Evolutionary conservation across 2,797 vertebrate species (phyloP), one percentile per base, ranked within the genome.

Genomic region (Graptemys geographica): DNA sequence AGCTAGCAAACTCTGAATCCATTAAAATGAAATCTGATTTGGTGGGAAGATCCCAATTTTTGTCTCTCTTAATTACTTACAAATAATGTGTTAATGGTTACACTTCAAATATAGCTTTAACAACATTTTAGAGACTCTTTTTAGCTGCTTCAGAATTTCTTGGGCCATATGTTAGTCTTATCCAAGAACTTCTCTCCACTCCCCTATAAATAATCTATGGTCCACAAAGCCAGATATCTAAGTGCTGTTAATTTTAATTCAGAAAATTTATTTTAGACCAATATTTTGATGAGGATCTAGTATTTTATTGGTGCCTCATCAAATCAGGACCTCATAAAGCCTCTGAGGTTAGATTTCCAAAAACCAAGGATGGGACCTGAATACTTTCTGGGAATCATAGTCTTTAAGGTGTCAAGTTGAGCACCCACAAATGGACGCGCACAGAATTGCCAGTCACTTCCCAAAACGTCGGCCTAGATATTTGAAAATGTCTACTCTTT

Each of bases 121-220:
- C 55, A 78, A 0, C 19, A 6, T 7, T 72, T 27, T 69, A 69
- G 8, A 21, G 28, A 47, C 83, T 79, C n/a, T 76, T 57, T 41
- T 76, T 81, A 52, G 5, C 10, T 44, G 80, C 41, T 0, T 0
- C 1, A 1, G 18, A 69, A 69, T 69, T 69, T 69, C 33, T 11
- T 0, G 1, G 56, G 79, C 31, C 47, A 23, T 8, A 7, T 79
- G 15, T 78, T 53, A 92, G 57, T 37, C 57, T 94, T 59, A 81
- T 56, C 31, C 25, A 79, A 83, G 27, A 80, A 31, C 13, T 65
- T 37, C 53, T 85, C 84, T 47, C 41, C 79, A 21, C 51, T 89
- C 5, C 41, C 37, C n/a, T 8, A 62, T 79, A 69, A 10, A 19
- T 69, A 25, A 78, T 11, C 31, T 27, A 41, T 28, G 13, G 27